phyloP scores from a whole-genome alignment of 2,888 invertebrate genomes.

The Eretmocerus hayati region DNA sequence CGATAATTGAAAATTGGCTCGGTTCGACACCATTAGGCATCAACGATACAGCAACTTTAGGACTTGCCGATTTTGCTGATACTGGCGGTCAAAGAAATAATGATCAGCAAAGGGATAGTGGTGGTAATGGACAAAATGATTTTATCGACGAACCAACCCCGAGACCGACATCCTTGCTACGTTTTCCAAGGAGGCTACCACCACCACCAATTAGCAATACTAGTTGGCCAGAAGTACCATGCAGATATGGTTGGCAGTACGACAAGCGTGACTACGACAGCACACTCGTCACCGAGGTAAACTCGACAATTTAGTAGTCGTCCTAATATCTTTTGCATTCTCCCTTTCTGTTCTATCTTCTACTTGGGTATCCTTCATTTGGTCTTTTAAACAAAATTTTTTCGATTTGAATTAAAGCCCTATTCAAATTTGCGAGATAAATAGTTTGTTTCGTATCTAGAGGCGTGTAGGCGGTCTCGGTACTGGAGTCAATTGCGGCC shows the following conservation, averaged over 20 bases:
- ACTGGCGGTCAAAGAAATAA: too few relatives aligned
- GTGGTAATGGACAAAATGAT: neutral
- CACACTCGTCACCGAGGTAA: slow-evolving; percentile 62
- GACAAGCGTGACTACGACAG: slow-evolving; percentile 56
- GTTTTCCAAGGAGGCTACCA: slow-evolving; percentile 27
- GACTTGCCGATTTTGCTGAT: slow-evolving; percentile 6
- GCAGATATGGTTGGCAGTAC: slow-evolving; percentile 57
- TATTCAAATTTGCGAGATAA: too few relatives aligned
- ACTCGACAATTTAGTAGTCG: slow-evolving; percentile 30
- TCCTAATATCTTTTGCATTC: slow-evolving; percentile 5
- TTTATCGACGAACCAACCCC: slow-evolving; percentile 14
- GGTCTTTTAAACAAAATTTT: too few relatives aligned
- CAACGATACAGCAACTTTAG: slow-evolving; percentile 14
- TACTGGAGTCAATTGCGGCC: too few relatives aligned
- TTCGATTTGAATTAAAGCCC: too few relatives aligned
- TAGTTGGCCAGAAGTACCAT: slow-evolving; percentile 47
- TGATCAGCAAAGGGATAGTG: too few relatives aligned
- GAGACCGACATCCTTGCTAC: slow-evolving; percentile 26
- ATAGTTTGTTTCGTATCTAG: too few relatives aligned
- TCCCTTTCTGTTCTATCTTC: neutral
- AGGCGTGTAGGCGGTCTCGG: too few relatives aligned
- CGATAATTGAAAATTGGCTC: slow-evolving; percentile 39
- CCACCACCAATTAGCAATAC: slow-evolving; percentile 40
- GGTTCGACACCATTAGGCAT: too few relatives aligned
- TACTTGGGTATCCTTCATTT: neutral